Conservation (phyloP, 2,888 invertebrate species). For the Drosophila fulvimacula region DNA sequence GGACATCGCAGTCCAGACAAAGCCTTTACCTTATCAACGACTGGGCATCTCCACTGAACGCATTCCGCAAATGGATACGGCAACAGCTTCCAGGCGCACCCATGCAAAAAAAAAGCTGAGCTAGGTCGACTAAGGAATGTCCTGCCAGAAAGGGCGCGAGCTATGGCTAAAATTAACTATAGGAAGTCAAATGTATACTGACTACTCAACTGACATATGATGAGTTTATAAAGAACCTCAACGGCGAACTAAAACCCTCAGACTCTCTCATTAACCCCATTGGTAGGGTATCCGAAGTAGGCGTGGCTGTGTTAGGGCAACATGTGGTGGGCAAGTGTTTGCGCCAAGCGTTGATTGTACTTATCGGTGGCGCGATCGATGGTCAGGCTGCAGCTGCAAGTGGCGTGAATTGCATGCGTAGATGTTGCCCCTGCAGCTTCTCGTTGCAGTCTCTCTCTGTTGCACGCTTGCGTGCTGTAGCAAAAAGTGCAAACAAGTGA, state of each 20-base stretch:
- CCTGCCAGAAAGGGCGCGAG: neutral
- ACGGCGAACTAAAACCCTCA: neutral
- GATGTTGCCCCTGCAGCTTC: constrained; percentile 54
- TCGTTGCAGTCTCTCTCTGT: constrained; percentile 8
- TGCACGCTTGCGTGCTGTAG: constrained; percentile 48
- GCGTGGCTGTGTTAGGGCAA: constrained; percentile 54
- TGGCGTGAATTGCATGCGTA: constrained; percentile 75
- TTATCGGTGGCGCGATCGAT: constrained; percentile 71
- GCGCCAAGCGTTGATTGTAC: constrained; percentile 77
- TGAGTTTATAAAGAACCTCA: too few relatives aligned
- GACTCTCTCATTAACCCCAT: neutral
- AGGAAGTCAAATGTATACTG: neutral
- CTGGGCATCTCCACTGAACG: constrained; percentile 49
- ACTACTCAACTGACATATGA: too few relatives aligned
- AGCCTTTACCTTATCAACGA: constrained; percentile 55
- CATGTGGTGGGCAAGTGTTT: constrained; percentile 77
- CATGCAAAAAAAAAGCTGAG: constrained; percentile 5
- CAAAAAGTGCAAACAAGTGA: constrained; percentile 74
- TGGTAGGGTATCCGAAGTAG: constrained; percentile 35
- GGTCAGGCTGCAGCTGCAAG: constrained; percentile 52
- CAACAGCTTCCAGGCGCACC: constrained; percentile 59
- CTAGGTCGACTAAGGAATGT: neutral
- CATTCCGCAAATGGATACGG: constrained; percentile 40
- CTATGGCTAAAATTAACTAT: neutral
- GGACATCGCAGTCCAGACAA: constrained; percentile 22